Evolutionary conservation across 1,140 invertebrate species (phyloP).

Genomic region (Diachasmimorpha longicaudata): DNA sequence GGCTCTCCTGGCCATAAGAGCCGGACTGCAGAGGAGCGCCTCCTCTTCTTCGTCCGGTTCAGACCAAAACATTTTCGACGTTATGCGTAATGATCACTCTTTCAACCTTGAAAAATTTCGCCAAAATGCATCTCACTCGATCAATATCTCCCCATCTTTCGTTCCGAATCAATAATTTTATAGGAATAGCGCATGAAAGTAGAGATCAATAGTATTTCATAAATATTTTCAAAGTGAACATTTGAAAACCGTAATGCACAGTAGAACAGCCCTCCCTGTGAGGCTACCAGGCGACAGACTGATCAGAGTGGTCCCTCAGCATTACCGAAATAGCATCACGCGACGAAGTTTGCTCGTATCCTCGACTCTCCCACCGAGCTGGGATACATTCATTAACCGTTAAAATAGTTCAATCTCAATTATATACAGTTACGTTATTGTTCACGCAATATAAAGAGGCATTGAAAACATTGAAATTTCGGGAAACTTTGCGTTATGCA

Average conservation of each 20-base stretch:
- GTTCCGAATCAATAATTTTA: neutral
- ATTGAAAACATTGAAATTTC: no score
- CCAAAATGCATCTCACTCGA: neutral
- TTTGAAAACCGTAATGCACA: neutral
- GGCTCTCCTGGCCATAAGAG: conserved; percentile 79
- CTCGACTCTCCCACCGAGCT: neutral
- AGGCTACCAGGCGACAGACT: conserved; percentile 3
- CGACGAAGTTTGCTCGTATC: neutral
- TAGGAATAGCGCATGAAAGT: no score
- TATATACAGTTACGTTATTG: neutral
- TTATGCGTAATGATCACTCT: neutral
- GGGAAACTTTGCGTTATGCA: no score
- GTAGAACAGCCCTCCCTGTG: neutral
- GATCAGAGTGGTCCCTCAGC: neutral
- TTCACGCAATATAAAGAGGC: neutral
- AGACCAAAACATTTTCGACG: conserved; percentile 69
- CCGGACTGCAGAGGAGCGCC: conserved; percentile 83
- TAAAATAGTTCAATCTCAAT: neutral
- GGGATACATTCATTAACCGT: neutral
- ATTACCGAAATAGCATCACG: conserved; percentile 9
- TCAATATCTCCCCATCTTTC: neutral
- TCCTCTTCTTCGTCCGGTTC: conserved; percentile 80
- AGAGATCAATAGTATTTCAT: no score
- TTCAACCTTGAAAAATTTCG: neutral
- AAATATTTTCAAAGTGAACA: no score